Base-by-base conservation (phyloP, 1,140 invertebrate genomes). In the Trissolcus basalis region DNA sequence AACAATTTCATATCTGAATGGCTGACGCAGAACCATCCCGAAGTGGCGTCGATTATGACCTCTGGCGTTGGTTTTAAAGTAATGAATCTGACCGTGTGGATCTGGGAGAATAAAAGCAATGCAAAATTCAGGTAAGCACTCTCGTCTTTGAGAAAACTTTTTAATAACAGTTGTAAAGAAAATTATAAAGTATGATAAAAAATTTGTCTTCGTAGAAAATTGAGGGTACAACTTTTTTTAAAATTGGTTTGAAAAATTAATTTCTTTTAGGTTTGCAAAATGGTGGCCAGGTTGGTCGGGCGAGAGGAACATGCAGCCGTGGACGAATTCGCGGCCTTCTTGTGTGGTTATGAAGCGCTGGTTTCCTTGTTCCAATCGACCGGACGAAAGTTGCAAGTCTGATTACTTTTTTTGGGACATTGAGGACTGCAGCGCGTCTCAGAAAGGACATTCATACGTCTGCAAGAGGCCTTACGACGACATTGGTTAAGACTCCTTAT, bases 1-100 rank as follows among this genome's bases (percentile, higher is more conserved):
- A 92, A 90, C 79, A 88, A 92, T 79, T 92, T 91, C 64, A 48
- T 92, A 7, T 92, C 91, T 11, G 90, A 91, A 69, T 86, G 90
- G 84, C 70, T 92, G 58, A 55, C 85, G 11, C 85, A 85, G 19
- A 77, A 49, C 12, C 70, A 89, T 44, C 85, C 89, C n/a, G 73
- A 87, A 48, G 81, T 87, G n/a, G 79, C 77, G 1, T 87, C 86
- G 8, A 80, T 91, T 8, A 89, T 91, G 83, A 91, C 91, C 16
- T 88, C 89, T 11, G 90, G 90, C 14, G 81, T 91, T 33, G 90
- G 90, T 13, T 87, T 90, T 12, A 86, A 83, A 3, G 83, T 87
- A 0, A 65, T 89, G 59, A 87, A 88, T 51, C 78, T 74, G 11
- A 80, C 85, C 0, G 44, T 91, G 41, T 91, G 90, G 90, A 65